Base-by-base conservation (phyloP, 2,888 invertebrate genomes). In the Auanema sp. region DNA sequence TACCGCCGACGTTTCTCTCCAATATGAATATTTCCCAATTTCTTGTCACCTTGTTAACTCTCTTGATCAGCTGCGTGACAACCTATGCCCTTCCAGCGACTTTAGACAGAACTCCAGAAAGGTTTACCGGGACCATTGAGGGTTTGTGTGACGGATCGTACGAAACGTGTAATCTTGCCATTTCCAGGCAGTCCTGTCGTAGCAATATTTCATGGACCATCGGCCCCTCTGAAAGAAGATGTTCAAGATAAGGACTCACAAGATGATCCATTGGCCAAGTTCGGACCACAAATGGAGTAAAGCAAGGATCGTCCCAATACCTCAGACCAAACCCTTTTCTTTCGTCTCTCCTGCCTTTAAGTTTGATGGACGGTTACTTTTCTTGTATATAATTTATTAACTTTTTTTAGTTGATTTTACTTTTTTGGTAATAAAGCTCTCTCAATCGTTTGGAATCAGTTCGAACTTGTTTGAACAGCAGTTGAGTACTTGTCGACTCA, bases 201-300 rank as follows among this genome's bases (percentile, higher is more conserved):
- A 50, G 68, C 71, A 1, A 64, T 71, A 24, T 51, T 68, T 49
- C 71, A 71, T 50, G 71, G 71, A 16, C 55, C 64, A 44, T 68
- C 71, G 8, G 71, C 66, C 25, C 16, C 63, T 21, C 64, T 65
- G 49, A 71, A 71, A 60, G 71, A 71, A 11, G 58, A 68, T 40
- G 50, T 71, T n/a, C 66, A 58, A 41, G 56, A 55, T n/a, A 71
- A 71, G 53, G 68, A 71, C 52, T 60, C 64, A 3, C 68, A 71
- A 64, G 63, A 64, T 50, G 71, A 71, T 55, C 66, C 58, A 12
- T 44, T 54, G 52, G 53, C 47, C 42, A 58, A 58, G 50, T 66
- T 49, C 52, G 59, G 50, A 16, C 55, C 60, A 47, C 16, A 21
- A 47, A 47, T 47, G 21, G 47, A 47, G 21, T 16, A 16, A 47